Evolutionary conservation across 37 sponge, comb jelly and placozoan species (phyloP), one percentile per base, ranked within the genome.

Genomic region (Tethya wilhelma): DNA sequence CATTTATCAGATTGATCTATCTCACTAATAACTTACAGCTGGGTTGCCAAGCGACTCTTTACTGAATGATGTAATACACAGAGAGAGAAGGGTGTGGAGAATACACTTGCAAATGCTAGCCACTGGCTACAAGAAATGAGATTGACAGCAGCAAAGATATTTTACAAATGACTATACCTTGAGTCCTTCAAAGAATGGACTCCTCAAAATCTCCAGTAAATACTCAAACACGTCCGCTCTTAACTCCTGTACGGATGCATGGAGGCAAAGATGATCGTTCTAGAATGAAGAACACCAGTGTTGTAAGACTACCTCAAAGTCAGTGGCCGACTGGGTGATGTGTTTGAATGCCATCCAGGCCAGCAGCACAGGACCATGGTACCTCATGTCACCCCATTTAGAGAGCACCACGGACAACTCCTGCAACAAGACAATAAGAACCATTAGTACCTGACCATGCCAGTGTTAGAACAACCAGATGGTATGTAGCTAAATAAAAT

Each of bases 41-140:
- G 62, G 42, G 62, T 88, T 67, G 38, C 89, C 82, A 28, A 88
- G 83, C 1, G 82, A 81, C 6, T 76, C 71, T 34, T 88, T 83
- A 63, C 73, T 82, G 67, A 88, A 88, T 0, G 40, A 12, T 7
- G 77, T 29, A 14, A 88, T 55, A 38, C 49, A 75, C 28, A 77
- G 11, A 7, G 70, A 69, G 38, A 88, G 60, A 11, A 88, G 77
- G 23, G 77, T 53, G 36, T 82, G 78, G 0, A 82, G 71, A 4
- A 82, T 37, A 26, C 71, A 30, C 64, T 45, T 55, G 56, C 82
- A 42, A 2, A 59, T 44, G 11, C 59, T 57, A 37, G 78, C 70
- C 32, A 88, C 73, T n/a, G 89, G 89, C 89, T 88, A 65, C 0
- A 19, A 55, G 41, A 37, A 67, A 67, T 14, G 14, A 9, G 9